phyloP scores from a whole-genome alignment of 2,797 vertebrate genomes.

The Tiaroga cobitis region DNA sequence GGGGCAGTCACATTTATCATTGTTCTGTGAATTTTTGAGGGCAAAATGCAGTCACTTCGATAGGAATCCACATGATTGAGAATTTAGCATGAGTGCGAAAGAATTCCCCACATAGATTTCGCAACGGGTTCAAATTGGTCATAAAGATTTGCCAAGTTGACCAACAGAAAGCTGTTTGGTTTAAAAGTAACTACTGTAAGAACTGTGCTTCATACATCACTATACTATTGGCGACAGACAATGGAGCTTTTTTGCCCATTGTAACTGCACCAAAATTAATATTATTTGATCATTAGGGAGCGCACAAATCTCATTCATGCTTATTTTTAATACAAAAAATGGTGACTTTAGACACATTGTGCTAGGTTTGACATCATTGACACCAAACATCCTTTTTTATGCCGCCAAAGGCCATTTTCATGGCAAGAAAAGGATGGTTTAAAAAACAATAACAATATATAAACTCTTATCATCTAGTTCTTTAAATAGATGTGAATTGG shows the following conservation, averaged over 20 bases:
- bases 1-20: background rate
- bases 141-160: background rate
- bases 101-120: background rate
- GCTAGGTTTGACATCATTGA: background rate
- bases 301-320: background rate
- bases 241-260: background rate
- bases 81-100: background rate
- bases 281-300: background rate
- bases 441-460: background rate
- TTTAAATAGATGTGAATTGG: too few relatives aligned
- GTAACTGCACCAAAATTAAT: background rate
- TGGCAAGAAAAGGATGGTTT: background rate
- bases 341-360: background rate
- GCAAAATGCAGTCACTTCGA: background rate
- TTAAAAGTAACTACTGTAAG: background rate
- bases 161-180: background rate
- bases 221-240: background rate
- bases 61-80: background rate
- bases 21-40: background rate
- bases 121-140: background rate
- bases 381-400: background rate
- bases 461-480: background rate
- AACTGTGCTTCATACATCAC: background rate
- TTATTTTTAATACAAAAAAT: background rate
- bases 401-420: background rate